A percentile compares a stretch with the other conserved stretches of the same genome.
These are phyloP conservation scores for Siphamia tubifer DNA, from an alignment of 2,113 vertebrate genomes.

Conservation along the genomic window DNA sequence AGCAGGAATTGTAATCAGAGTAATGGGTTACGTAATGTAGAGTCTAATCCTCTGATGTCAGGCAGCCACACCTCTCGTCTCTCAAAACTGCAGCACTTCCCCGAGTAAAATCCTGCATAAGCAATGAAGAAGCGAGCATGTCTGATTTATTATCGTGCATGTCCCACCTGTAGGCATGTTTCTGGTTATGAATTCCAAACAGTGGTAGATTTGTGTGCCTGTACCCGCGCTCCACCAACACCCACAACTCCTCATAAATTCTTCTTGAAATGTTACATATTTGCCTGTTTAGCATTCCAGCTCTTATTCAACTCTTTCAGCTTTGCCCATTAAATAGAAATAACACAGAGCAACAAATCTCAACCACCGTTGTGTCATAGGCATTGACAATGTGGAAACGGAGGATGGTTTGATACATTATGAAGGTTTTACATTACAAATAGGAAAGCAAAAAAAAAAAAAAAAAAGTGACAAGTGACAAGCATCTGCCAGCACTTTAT, in stretches of 20 bases:
- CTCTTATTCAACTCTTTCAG: slow-evolving; percentile 30
- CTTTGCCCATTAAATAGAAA: slow-evolving; percentile 42
- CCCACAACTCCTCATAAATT: slow-evolving; percentile 52
- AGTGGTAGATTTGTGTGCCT: slow-evolving; percentile 38
- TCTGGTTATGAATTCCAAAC: slow-evolving; percentile 24
- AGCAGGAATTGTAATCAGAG: slow-evolving; percentile 42
- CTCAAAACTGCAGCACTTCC: neutral
- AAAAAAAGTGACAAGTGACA: neutral
- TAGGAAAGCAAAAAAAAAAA: neutral
- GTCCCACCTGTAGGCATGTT: slow-evolving; percentile 16
- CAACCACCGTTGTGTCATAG: neutral
- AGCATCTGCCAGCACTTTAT: neutral
- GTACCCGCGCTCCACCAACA: slow-evolving; percentile 3
- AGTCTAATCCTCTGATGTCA: slow-evolving; percentile 26
- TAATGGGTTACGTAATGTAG: slow-evolving; percentile 38
- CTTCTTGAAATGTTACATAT: slow-evolving; percentile 38
- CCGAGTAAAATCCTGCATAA: slow-evolving; percentile 23
- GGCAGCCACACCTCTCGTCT: slow-evolving; percentile 16
- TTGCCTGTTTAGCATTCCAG: slow-evolving; percentile 24
- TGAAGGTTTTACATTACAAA: neutral
- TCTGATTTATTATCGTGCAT: slow-evolving; percentile 20
- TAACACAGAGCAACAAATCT: slow-evolving; percentile 29
- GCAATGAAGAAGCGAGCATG: neutral
- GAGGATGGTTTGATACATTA: neutral
- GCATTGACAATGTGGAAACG: neutral